Conservation (phyloP, 2,888 invertebrate species). For the Tetramorium bicarinatum region DNA sequence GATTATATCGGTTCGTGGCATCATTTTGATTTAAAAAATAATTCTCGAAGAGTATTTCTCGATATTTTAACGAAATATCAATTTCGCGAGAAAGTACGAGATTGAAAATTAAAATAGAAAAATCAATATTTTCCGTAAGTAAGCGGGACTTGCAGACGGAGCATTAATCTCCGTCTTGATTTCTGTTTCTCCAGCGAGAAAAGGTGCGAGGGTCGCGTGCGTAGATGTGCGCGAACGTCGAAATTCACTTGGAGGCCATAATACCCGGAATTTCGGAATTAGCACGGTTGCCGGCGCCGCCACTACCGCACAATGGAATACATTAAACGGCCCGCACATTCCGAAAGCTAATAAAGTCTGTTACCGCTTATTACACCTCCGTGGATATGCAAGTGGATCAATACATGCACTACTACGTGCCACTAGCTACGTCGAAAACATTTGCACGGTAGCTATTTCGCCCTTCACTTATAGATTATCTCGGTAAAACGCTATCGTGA, state of each 20-base stretch:
- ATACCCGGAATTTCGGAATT: constrained; percentile 80
- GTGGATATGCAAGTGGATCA: constrained; percentile 72
- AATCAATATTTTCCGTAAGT: constrained; percentile 3
- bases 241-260: constrained; percentile 81
- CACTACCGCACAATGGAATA: constrained; percentile 80
- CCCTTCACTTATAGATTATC: constrained; percentile 12
- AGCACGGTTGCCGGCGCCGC: constrained; percentile 71
- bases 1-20: background rate
- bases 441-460: background rate
- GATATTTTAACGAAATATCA: background rate
- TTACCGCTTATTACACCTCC: constrained; percentile 79
- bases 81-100: background rate
- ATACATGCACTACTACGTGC: constrained; percentile 60
- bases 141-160: background rate
- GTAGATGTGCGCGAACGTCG: constrained; percentile 75
- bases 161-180: constrained; percentile 54
- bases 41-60: background rate
- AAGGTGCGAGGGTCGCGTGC: constrained; percentile 43
- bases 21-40: background rate
- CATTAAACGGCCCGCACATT: constrained; percentile 79
- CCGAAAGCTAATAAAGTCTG: constrained; percentile 81
- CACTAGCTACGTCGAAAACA: constrained; percentile 37
- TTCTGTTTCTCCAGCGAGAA: constrained; percentile 37
- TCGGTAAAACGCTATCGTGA: background rate
- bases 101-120: background rate